phyloP scores from a whole-genome alignment of 2,113 vertebrate genomes.

The Donacobius atricapilla region DNA sequence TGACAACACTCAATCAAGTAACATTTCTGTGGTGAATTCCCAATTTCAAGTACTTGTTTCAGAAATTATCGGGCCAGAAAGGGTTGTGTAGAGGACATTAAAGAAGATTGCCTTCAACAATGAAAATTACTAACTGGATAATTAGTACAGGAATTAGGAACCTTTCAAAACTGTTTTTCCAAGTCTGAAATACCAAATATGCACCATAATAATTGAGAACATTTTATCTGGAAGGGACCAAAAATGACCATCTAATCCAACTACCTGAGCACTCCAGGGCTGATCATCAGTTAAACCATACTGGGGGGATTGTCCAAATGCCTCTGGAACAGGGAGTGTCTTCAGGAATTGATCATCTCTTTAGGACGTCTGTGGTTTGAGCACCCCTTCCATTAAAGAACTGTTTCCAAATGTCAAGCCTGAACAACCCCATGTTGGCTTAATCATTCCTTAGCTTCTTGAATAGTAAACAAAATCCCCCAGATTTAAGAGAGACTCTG shows the following conservation, averaged over 20 bases:
- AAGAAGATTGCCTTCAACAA: slow-evolving; percentile 18
- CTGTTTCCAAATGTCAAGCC: background rate
- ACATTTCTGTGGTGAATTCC: slow-evolving; percentile 5
- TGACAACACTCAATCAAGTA: background rate
- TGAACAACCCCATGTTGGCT: background rate
- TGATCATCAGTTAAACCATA: background rate
- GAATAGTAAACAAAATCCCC: background rate
- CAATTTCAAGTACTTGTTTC: slow-evolving; percentile 19
- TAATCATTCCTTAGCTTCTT: background rate
- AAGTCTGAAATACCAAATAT: background rate
- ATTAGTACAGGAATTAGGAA: background rate
- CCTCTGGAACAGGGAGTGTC: background rate
- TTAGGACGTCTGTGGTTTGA: background rate
- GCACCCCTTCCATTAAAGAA: background rate
- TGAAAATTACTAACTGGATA: background rate
- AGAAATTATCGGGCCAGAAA: background rate
- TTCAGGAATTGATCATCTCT: background rate
- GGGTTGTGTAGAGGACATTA: background rate
- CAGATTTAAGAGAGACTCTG: slow-evolving; percentile 37
- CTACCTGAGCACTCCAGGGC: background rate
- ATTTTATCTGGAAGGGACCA: background rate
- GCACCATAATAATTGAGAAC: background rate
- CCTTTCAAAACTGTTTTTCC: background rate
- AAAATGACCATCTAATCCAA: background rate
- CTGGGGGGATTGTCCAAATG: background rate